Base-by-base conservation (phyloP, 2,113 vertebrate species). In the Pluvialis apricaria region DNA sequence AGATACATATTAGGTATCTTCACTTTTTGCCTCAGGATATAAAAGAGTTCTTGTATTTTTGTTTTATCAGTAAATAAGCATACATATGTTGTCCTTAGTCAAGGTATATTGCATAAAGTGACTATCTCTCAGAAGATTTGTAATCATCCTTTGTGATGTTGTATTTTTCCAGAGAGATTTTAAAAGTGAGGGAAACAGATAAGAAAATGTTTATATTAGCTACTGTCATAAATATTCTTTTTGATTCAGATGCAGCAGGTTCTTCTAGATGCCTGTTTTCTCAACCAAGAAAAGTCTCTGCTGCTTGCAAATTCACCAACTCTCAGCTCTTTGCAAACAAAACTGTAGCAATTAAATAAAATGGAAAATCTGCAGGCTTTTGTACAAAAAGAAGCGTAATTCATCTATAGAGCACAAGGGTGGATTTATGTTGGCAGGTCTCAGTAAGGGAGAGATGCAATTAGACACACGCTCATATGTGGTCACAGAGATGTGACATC, bases 381-480 rank as follows among this genome's bases (percentile, higher is more conserved):
- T 2, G 5, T 55, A 60, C 9, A 64, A 69, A 72, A 80, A 45
- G 47, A 38, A 62, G 5, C 17, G 10, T 36, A n/a, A 31, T 58
- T 72, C 9, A 17, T 44, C 18, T 81, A 45, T 44, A 13, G 14
- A 54, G 10, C 4, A 0, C 26, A 61, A 12, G n/a, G 11, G 11
- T 51, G 38, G 52, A n/a, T 55, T 76, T 64, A 26, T 10, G 4
- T 61, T 52, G 55, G 40, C 15, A 21, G 17, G 20, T 81, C 14
- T 81, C 20, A 52, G 19, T 80, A 29, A 62, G 19, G 36, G 15
- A 70, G 31, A 58, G 21, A 9, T 68, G 16, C 34, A 76, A 2
- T 55, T 22, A 13, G 38, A 32, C 16, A 24, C 18, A 38, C 0
- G 0, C 20, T 77, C 11, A 6, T 8, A 5, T 32, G 15, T 5